Base-by-base conservation (phyloP, 2,888 invertebrate genomes). In the Itoplectis maculator region DNA sequence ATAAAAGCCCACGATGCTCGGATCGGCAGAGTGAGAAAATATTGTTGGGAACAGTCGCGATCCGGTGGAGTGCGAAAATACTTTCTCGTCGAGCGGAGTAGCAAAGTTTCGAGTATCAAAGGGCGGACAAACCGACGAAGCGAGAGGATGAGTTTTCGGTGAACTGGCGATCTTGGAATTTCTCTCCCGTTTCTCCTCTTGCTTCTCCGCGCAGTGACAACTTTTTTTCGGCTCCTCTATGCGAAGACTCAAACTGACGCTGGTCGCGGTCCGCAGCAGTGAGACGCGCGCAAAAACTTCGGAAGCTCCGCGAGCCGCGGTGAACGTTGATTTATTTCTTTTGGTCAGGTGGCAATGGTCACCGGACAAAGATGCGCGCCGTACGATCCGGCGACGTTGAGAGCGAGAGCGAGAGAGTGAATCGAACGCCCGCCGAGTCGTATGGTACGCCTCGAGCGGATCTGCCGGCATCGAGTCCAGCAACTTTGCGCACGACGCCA, bases 101-200 rank as follows among this genome's bases (percentile, higher is more conserved):
- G 9, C 18, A 66, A 79, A 79, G 61, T 74, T 68, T 79, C 23
- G 40, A 13, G 5, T 68, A 56, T 72, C 59, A 47, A 37, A 37
- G 51, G 40, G 13, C 29, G 42, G 40, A 76, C 51, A 35, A 76
- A 66, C 0, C 45, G 61, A 47, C 54, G 51, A 20, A 29, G 65
- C 23, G 18, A 15, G 3, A 29, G 45, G 15, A 59, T 40, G 47
- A 68, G 15, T 56, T 23, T 29, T 11, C 42, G 9, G 35, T 0
- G 37, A 0, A 37, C 6, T 35, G 6, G n/a, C 15, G 37, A 37
- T 59, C 35, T 35, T 59, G 29, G 23, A 56, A 20, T 35, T 61
- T 69, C 45, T 69, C 45, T 37, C 40, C 54, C 11, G 66, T 81
- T 81, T 66, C 42, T 74, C 59, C 59, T 59, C 61, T 54, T 56